Base-by-base conservation (phyloP, 2,797 vertebrate species). In the Crocodylus rhombifer region DNA sequence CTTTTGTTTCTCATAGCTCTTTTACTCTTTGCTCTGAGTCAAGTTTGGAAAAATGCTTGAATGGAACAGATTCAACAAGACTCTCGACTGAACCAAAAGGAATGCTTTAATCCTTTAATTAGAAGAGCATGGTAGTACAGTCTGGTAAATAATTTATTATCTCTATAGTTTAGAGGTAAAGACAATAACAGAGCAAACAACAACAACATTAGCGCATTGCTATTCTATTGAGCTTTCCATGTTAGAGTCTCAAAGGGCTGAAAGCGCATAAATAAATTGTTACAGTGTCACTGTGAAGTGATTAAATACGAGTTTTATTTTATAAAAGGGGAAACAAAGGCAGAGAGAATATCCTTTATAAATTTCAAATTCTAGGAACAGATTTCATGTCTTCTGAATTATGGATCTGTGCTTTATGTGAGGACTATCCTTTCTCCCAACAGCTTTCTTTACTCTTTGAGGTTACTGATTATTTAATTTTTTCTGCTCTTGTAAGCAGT, bases 41-140 rank as follows among this genome's bases (percentile, higher is more conserved):
- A 51, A 51, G 42, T 51, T 91, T 80, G 90, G 84, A 80, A 90
- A 73, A 92, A 80, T 67, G 60, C 57, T 76, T 77, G 57, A 87
- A 51, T 64, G 88, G 60, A 77, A 61, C 61, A 42, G 57, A 64
- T 76, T 92, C 74, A 64, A 76, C 84, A 80, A 75, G 77, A 21
- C 4, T 9, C 57, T 85, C 36, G 18, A 77, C 56, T 64, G 87
- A 87, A 77, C 57, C 20, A 60, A 80, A 71, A 89, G 77, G 28
- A 51, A 51, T 57, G 21, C 51, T 83, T 94, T 84, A 85, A 64
- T 82, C 10, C 3, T 30, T 62, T 85, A 78, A 93, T 88, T 94
- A 76, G 80, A 88, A 90, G n/a, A 69, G 3, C 20, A n/a, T 58
- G 51, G 57, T 67, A 86, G 58, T 75, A 36, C 69, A 77, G 21